Base-by-base conservation (phyloP, 2,888 invertebrate genomes). In the Platycheirus rosarum region DNA sequence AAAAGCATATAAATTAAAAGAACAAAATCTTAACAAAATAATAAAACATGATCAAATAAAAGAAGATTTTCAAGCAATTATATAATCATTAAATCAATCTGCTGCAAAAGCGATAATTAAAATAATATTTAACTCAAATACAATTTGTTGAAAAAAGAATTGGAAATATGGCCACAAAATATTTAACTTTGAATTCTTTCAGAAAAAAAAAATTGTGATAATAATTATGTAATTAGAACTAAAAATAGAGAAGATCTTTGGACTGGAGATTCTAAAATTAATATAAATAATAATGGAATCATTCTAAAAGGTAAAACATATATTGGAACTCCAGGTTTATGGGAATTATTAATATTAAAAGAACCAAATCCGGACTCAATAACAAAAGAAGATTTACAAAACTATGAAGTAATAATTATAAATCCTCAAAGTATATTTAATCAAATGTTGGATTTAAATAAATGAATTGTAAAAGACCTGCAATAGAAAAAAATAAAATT, bases 311-410 rank as follows among this genome's bases (percentile, higher is more conserved):
- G n/a, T n/a, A n/a, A n/a, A n/a, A n/a, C n/a, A n/a, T n/a, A n/a
- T n/a, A n/a, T n/a, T n/a, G n/a, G n/a, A n/a, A n/a, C n/a, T n/a
- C n/a, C n/a, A n/a, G n/a, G 46, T 48, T 49, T 49, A 32, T 32
- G 29, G 60, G 60, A 60, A 60, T 46, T 62, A 62, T 46, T 46
- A 44, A 62, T 18, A 11, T 46, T 62, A 46, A 62, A 46, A 62
- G 26, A 32, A 62, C 62, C 46, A 32, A 37, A 37, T 37, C 5
- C 2, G 14, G 42, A n/a, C 40, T 2, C 8, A 57, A 42, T 57
- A 42, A 57, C 44, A 46, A 11, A 46, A n/a, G n/a, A 46, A 32
- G 46, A 62, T 46, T 62, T 46, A 20, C 29, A 16, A 62, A 62
- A 46, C 18, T 62, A 35, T 46, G 32, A 32, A 46, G 13, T 13